Percentiles rank a stretch among this genome's conserved stretches.
phyloP scores from a whole-genome alignment of 2,888 invertebrate species.

The Hartigia nigra region DNA sequence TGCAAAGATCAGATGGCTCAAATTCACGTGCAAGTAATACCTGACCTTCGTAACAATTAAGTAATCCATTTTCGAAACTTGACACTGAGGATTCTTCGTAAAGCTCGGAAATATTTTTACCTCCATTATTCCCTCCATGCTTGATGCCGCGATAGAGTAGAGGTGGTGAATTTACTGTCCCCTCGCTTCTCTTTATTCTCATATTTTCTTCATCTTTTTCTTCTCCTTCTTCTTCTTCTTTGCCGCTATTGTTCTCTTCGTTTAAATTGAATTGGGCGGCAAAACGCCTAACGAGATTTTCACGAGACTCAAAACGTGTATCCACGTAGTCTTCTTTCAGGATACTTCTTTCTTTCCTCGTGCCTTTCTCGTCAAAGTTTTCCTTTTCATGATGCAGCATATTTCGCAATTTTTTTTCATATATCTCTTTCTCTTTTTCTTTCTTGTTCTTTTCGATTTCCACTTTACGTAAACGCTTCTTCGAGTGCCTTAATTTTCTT shows the following conservation, averaged over 20 bases:
- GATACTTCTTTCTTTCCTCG: slow-evolving; percentile 35
- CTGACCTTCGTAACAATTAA: slow-evolving; percentile 81
- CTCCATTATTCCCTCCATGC: slow-evolving; percentile 82
- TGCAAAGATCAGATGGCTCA: slow-evolving; percentile 76
- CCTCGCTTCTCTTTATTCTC: slow-evolving; percentile 39
- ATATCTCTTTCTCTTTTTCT: slow-evolving; percentile 36
- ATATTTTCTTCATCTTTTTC: slow-evolving; percentile 20
- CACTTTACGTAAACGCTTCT: slow-evolving; percentile 33
- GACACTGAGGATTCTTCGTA: slow-evolving; percentile 78
- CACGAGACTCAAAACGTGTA: neutral
- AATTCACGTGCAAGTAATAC: slow-evolving; percentile 80
- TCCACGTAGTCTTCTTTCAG: slow-evolving; percentile 11
- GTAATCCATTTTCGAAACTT: slow-evolving; percentile 82
- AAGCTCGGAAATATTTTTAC: slow-evolving; percentile 69
- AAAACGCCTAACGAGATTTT: neutral
- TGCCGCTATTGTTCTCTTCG: slow-evolving; percentile 23
- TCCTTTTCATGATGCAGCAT: slow-evolving; percentile 21
- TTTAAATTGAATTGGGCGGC: slow-evolving; percentile 1
- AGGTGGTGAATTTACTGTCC: slow-evolving; percentile 45
- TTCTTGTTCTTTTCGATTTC: slow-evolving; percentile 36
- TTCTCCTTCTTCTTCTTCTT: slow-evolving; percentile 15
- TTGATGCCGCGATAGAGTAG: slow-evolving; percentile 79
- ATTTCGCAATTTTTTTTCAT: slow-evolving; percentile 20
- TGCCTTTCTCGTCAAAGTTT: slow-evolving; percentile 61
- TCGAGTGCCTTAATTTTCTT: slow-evolving; percentile 42